Evolutionary conservation across 1,140 invertebrate genomes (phyloP), one percentile per base, ranked within the genome.

Genomic region (Scaptomyza pallida): DNA sequence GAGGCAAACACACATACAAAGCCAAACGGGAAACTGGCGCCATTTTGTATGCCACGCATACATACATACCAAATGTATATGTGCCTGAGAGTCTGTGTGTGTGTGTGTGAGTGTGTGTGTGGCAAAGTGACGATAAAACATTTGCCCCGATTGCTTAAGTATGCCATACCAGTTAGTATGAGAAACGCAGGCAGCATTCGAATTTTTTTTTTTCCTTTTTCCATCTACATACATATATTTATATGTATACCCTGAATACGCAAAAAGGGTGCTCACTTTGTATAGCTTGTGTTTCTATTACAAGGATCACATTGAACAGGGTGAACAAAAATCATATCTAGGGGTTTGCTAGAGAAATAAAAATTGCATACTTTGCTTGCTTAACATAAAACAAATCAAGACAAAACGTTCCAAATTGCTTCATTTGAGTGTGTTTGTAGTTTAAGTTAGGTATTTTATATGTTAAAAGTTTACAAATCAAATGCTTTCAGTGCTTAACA

Each of bases 61-160:
- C 37, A 75, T 17, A 78, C 26, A 50, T 13, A 62, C 2, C 21
- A 12, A 35, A 19, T 50, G 19, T 13, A 17, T 37, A 23, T 51
- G 26, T 60, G 33, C 33, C n/a, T 35, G 5, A 40, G 21, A 30
- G 15, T 40, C n/a, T 5, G 2, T 52, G 9, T 59, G 15, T 57
- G 30, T 50, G 13, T 48, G 33, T 51, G 45, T 67, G 40, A 64
- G 64, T 37, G 57, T 51, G 65, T 81, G 77, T 75, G 74, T 78
- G 78, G 63, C 57, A 81, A 88, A 88, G 82, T 82, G 82, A 78
- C 82, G 82, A 89, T 86, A 86, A 86, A 89, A 88, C 82, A 86
- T 86, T 86, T 86, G 83, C 82, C 75, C 64, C 82, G 82, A 86
- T 86, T 88, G 78, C 81, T 71, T 88, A 85, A 85, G 81, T 88